These are phyloP conservation scores for Idris sp. DNA, from an alignment of 1,140 invertebrate genomes.

Conservation along the genomic window DNA sequence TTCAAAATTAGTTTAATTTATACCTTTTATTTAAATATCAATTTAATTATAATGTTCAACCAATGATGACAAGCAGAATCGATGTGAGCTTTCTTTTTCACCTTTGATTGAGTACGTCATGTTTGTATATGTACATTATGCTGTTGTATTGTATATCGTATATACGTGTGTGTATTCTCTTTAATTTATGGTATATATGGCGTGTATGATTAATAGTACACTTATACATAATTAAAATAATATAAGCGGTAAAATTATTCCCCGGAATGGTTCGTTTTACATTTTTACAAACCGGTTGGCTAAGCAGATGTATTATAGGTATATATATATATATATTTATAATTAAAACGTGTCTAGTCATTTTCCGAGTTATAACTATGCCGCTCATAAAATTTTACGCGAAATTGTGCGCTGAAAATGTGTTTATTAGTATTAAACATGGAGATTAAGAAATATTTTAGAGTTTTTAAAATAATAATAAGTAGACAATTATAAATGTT, in stretches of 20 bases:
- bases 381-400: conserved; percentile 14
- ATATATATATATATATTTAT: too few species aligned
- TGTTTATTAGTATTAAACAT: conserved; percentile 46
- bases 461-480: too few species aligned
- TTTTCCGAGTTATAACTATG: conserved; percentile 21
- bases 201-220: conserved; percentile 68
- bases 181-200: conserved; percentile 73
- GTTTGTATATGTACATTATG: conserved; percentile 78
- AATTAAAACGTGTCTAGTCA: not conserved
- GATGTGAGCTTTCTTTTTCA: conserved; percentile 34
- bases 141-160: conserved; percentile 70
- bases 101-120: conserved; percentile 64
- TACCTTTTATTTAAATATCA: not conserved
- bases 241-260: conserved; percentile 23
- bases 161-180: conserved; percentile 77
- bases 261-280: not conserved
- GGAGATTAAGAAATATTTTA: conserved; percentile 24
- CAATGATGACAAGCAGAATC: conserved; percentile 15
- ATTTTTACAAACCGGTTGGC: not conserved
- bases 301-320: too few species aligned
- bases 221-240: conserved; percentile 40
- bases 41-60: conserved; percentile 23
- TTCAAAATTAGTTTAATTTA: not conserved
- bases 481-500: too few species aligned
- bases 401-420: conserved; percentile 28